Evolutionary conservation across 2,113 vertebrate species (phyloP), one percentile per base, ranked within the genome.

Genomic region (Fukomys damarensis): DNA sequence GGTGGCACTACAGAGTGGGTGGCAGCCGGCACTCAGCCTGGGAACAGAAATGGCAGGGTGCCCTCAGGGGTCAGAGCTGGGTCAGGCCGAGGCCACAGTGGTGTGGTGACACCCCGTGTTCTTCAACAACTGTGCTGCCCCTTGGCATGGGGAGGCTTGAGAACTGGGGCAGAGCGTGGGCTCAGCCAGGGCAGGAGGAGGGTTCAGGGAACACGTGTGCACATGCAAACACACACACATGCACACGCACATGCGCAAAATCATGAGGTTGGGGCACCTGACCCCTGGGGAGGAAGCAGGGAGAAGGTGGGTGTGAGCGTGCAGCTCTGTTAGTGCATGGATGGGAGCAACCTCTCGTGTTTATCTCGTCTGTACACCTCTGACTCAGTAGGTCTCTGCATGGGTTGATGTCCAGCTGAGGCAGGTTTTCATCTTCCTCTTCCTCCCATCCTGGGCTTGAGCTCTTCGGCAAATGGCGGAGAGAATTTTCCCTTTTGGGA

Each of bases 1-100:
- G 20, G 12, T 24, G 32, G 88, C 90, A 92, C 96, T 95, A 72
- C 6, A 32, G 65, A 90, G 85, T 92, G 87, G 96, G 95, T 2
- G 14, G 81, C 54, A 82, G 77, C 65, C 94, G 92, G 90, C 92
- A 66, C 59, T 56, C 11, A 82, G 35, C 63, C 19, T 72, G 81
- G 63, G 63, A 35, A 38, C 35, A 86, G 61, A 92, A 91, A 84
- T 26, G 95, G 87, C 86, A 81, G 41, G 68, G 43, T 52, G 38
- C 52, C 28, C 86, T 81, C 61, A 24, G 76, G 46, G 81, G 63
- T 93, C 89, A 46, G 86, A 63, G 59, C 59, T 28, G n/a, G 86
- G 79, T 43, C 35, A 3, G 10, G 41, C 26, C 2, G 54, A 91
- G 81, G 68, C 81, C 46, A 22, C 59, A 68, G 41, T n/a, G 41